These are phyloP conservation scores for Drosophila teissieri DNA, from an alignment of 1,140 invertebrate species.

Conservation along the genomic window DNA sequence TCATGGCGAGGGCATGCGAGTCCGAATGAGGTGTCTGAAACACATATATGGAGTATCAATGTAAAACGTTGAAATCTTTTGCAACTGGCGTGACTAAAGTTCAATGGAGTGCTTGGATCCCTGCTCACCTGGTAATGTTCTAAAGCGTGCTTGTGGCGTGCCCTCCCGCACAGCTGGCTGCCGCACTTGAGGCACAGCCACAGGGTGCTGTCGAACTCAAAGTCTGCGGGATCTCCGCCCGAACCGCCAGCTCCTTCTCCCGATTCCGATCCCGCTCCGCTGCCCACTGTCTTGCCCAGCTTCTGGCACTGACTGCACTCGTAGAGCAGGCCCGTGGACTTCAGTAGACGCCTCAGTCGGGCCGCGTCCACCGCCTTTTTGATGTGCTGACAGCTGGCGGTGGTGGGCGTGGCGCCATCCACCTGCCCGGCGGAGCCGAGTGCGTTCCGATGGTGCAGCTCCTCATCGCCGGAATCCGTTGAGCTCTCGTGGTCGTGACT, in stretches of 20 bases:
- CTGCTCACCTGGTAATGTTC: constrained; percentile 88
- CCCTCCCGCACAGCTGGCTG: constrained; percentile 90
- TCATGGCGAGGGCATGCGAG: constrained; percentile 90
- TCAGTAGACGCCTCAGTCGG: constrained; percentile 87
- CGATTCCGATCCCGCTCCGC: too few relatives aligned
- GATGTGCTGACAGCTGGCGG: constrained; percentile 88
- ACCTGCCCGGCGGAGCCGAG: constrained; percentile 23
- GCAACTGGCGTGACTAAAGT: neutral
- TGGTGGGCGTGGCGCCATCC: constrained; percentile 38
- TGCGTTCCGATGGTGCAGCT: constrained; percentile 42
- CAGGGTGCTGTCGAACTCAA: constrained; percentile 87
- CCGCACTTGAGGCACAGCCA: constrained; percentile 91
- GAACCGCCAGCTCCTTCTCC: neutral
- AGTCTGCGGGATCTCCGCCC: constrained; percentile 67
- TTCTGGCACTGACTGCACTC: constrained; percentile 87
- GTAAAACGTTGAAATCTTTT: neutral
- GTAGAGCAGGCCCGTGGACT: constrained; percentile 86
- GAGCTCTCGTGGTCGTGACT: constrained; percentile 86
- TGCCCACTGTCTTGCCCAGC: constrained; percentile 44
- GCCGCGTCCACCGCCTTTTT: constrained; percentile 88
- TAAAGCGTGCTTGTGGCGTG: constrained; percentile 90
- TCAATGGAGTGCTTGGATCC: neutral
- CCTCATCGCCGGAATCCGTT: constrained; percentile 88
- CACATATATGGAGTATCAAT: too few relatives aligned
- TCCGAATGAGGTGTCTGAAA: constrained; percentile 89